phyloP scores from a whole-genome alignment of 2,888 invertebrate genomes.

The Dicyrtoma fusca region DNA sequence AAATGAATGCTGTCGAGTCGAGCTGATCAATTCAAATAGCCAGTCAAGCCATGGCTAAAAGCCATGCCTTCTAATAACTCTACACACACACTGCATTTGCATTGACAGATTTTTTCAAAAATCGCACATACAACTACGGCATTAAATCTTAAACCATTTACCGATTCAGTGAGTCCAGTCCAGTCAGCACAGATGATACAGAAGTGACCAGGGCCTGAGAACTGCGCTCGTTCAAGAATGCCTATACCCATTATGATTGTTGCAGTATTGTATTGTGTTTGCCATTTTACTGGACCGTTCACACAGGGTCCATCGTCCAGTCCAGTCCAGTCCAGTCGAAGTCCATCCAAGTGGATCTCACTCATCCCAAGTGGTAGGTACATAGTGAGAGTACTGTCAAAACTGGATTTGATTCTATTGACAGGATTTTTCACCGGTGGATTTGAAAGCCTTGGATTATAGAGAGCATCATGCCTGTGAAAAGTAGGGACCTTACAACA shows the following conservation, averaged over 20 bases:
- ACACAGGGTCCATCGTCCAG: not conserved
- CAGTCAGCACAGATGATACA: too few relatives aligned
- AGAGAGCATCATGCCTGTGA: too few relatives aligned
- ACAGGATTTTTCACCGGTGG: constrained; percentile 30
- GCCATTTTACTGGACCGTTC: constrained; percentile 1
- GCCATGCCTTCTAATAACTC: too few relatives aligned
- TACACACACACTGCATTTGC: too few relatives aligned
- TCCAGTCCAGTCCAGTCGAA: too few relatives aligned
- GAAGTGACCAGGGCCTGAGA: not conserved
- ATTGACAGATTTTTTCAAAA: too few relatives aligned
- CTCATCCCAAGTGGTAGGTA: too few relatives aligned
- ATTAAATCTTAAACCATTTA: too few relatives aligned
- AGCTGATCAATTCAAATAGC: not conserved
- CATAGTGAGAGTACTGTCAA: constrained; percentile 8
- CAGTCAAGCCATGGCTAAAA: not conserved
- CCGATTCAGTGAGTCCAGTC: too few relatives aligned
- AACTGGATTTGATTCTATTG: constrained; percentile 34
- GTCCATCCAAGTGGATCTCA: not conserved
- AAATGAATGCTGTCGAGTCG: not conserved
- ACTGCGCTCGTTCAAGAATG: too few relatives aligned
- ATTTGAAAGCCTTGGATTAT: constrained; percentile 11
- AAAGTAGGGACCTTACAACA: not conserved
- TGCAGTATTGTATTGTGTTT: constrained; percentile 8
- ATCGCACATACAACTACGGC: too few relatives aligned
- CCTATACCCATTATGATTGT: too few relatives aligned